Evolutionary conservation across 1,140 invertebrate species (phyloP).

Genomic region (Helicoverpa zea): DNA sequence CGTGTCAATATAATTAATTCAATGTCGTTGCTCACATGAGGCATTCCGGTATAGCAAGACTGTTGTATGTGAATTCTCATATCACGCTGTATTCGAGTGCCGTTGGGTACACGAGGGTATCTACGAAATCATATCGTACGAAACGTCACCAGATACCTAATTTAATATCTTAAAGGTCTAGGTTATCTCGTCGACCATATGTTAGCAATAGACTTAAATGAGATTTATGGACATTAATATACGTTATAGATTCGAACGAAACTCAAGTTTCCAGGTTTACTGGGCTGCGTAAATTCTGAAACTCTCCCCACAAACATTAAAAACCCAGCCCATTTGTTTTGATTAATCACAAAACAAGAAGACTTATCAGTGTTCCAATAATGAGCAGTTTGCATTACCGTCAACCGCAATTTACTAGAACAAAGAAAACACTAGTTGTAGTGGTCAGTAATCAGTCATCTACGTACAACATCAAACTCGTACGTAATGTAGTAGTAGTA

Average conservation of each 20-base stretch:
- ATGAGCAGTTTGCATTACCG: too few relatives aligned
- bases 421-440: background rate
- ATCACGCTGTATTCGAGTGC: slow-evolving; percentile 26
- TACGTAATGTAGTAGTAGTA: background rate
- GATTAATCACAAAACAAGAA: too few relatives aligned
- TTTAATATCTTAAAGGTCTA: slow-evolving; percentile 42
- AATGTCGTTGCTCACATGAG: slow-evolving; percentile 40
- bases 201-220: too few relatives aligned
- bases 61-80: slow-evolving; percentile 6
- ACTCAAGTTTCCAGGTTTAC: too few relatives aligned
- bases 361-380: too few relatives aligned
- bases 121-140: slow-evolving; percentile 26
- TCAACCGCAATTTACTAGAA: background rate
- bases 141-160: slow-evolving; percentile 21
- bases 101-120: slow-evolving; percentile 6
- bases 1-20: slow-evolving; percentile 44
- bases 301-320: too few relatives aligned
- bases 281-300: too few relatives aligned
- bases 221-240: too few relatives aligned
- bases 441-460: slow-evolving; percentile 1
- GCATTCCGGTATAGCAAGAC: background rate
- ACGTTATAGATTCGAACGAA: too few relatives aligned
- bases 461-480: background rate
- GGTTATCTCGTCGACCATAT: slow-evolving; percentile 8
- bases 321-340: too few relatives aligned